Evolutionary conservation across 2,888 invertebrate species (phyloP), one percentile per base, ranked within the genome.

Genomic region (Temnothorax unifasciatus): DNA sequence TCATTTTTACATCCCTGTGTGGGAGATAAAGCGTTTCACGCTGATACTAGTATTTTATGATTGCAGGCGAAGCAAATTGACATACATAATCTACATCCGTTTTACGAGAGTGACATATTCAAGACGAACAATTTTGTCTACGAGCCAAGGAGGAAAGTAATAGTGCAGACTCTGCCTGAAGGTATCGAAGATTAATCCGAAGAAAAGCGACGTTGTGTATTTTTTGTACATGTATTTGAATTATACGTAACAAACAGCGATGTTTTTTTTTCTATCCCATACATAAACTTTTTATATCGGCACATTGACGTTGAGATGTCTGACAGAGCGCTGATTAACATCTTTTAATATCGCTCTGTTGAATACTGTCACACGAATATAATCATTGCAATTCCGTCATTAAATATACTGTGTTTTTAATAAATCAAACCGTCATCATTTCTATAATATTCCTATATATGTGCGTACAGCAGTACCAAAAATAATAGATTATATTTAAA

Each of bases 41-140:
- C 15, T 52, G 3, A 54, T 38, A 66, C 59, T 1, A 64, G 21
- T 61, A 4, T 66, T 52, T 84, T 47, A 52, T 85, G 61, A 57
- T 96, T 97, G 88, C 95, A 99, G 96, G 99, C 99, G 0, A 97
- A 98, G 92, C 98, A 98, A 95, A 97, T 99, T 90, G 98, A 98
- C 94, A 98, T 99, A 84, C 96, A 97, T 87, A 98, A 98, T 94
- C 95, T 99, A 82, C 97, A 97, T 91, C 97, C 98, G 0, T 99
- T 99, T 95, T 99, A 98, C 92, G 97, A 98, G 29, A 99, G 99
- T 91, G 97, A 97, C 61, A 96, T 99, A 90, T 99, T 99, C 95
- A 97, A 97, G 92, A 96, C 96, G 83, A 99, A 99, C 94, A 97
- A 97, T 91, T 99, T 98, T 94, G 96, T 96, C 0, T 99, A 98